These are phyloP conservation scores for Numenius arquata DNA, from an alignment of 2,113 vertebrate genomes.

Conservation along the genomic window DNA sequence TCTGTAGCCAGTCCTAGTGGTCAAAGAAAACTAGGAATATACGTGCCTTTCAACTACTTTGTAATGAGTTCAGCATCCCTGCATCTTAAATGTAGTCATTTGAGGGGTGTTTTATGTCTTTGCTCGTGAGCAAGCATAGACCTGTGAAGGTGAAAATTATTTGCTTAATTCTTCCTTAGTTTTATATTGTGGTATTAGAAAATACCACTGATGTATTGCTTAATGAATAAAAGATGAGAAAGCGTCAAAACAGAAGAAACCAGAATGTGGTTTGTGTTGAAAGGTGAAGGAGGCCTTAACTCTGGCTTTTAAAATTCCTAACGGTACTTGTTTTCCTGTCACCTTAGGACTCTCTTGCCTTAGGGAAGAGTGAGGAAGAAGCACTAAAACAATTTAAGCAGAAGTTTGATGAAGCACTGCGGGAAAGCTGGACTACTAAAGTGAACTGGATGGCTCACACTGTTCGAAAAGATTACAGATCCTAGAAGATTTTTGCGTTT, in stretches of 20 bases:
- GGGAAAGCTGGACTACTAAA: conserved; percentile 99
- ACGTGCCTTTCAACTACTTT: neutral
- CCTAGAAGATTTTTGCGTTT: conserved; percentile 75
- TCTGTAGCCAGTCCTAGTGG: neutral
- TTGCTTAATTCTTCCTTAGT: neutral
- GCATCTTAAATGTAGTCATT: neutral
- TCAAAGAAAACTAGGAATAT: neutral
- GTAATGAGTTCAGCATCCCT: neutral
- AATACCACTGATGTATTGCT: neutral
- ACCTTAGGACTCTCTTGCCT: conserved; percentile 89
- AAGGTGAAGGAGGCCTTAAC: neutral
- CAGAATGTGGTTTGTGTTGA: neutral
- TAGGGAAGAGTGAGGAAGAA: conserved; percentile 96
- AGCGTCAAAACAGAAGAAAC: neutral
- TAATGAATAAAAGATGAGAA: neutral
- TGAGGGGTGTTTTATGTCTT: neutral
- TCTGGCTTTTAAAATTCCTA: neutral
- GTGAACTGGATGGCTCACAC: conserved; percentile 99
- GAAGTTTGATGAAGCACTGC: conserved; percentile 96
- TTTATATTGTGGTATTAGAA: neutral
- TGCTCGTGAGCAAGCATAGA: neutral
- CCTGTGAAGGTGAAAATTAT: neutral
- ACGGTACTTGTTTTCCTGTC: neutral
- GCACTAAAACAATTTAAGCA: conserved; percentile 98
- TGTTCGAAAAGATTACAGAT: conserved; percentile 96